Evolutionary conservation across 1,140 invertebrate genomes (phyloP), one percentile per base, ranked within the genome.

Genomic region (Ylistrum balloti): DNA sequence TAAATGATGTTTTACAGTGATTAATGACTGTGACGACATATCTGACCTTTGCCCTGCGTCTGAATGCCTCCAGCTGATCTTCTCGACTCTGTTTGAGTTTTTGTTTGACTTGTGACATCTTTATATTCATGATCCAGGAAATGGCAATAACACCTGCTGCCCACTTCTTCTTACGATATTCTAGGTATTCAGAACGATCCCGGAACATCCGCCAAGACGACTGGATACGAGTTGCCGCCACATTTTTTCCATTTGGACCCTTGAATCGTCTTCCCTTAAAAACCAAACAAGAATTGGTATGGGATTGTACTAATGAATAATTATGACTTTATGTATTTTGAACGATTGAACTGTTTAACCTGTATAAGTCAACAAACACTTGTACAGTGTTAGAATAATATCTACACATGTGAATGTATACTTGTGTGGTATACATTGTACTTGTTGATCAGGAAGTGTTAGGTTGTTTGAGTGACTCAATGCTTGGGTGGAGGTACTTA

Each of bases 91-190:
- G 89, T 90, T 94, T 94, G 28, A 96, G 92, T 91, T 96, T 94
- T 33, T 94, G 89, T 89, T 94, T 91, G 86, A 96, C 94, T 91
- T 95, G 95, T 34, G 93, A 90, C 94, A 96, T 95, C 93, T 96
- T 96, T 38, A 96, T 93, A 88, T 95, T 94, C 94, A 96, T 95
- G 33, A 96, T 94, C 96, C 96, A 96, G 3, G 95, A 95, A 15
- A 96, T 95, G 32, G 95, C 96, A 91, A 96, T 96, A 22, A 96
- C 96, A 86, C 96, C 95, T n/a, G 96, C 94, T 15, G 96, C 96
- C 96, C 96, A 96, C 90, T 96, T 96, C 91, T 94, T 93, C 28
- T 93, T 92, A 9, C 96, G 92, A 88, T 96, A 96, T 34, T 95
- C 95, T 38, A 96, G 90, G 90, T 96, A 96, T n/a, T 94, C 91